Base-by-base conservation (phyloP, 2,888 invertebrate genomes). In the Eristalinus aeneus region DNA sequence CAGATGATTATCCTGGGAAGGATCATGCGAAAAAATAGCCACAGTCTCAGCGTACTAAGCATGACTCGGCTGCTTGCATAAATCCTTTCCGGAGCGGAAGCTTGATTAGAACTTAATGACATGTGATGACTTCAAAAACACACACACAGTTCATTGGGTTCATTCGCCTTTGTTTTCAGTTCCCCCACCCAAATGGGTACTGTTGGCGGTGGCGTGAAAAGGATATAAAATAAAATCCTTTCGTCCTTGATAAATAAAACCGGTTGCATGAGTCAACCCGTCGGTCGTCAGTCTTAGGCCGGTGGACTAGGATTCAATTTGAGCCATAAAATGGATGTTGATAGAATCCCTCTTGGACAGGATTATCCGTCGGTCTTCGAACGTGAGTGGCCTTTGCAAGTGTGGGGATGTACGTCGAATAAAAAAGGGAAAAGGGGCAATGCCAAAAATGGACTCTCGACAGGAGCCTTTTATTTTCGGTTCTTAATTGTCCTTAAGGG, bases 41-140 rank as follows among this genome's bases (percentile, higher is more conserved):
- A 22, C 20, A 16, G 36, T 56, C 54, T 54, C 22, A 20, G 6
- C 32, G 46, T 27, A 36, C 2, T 16, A 23, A 34, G 60, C 27
- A 54, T 20, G 31, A 34, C 61, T 39, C 58, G 20, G 12, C 54
- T 54, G 11, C 27, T 31, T 36, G 61, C 46, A 46, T 46, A 32
- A 60, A 56, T 32, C 71, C 69, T 71, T 65, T 65, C 6, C 34
- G n/a, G n/a, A n/a, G 53, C 11, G 16, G 39, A 11, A n/a, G 58
- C 20, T 63, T 82, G 82, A 76, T 72, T 82, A 76, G 67, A 82
- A 76, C 67, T 82, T 76, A 76, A 82, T 82, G 76, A 67, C 71
- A 76, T 77, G 71, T 76, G 76, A 76, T 82, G 76, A 82, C 82
- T 82, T 76, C 67, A 67, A 82, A 72, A 61, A 2, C n/a, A 36